phyloP scores from a whole-genome alignment of 1,140 invertebrate genomes.

The Drosophila elegans region DNA sequence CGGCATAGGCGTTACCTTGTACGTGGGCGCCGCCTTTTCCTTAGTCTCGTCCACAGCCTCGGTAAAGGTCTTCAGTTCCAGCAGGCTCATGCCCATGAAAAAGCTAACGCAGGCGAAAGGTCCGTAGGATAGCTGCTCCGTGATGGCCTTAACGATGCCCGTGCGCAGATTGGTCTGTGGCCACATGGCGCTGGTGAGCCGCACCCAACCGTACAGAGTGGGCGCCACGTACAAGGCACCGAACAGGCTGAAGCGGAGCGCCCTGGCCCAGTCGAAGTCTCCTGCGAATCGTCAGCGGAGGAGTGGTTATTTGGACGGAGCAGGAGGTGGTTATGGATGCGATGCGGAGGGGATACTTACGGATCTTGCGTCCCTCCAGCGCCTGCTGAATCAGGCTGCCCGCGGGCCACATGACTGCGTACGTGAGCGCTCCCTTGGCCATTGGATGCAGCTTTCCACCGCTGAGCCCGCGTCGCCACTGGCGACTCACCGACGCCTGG shows the following conservation, averaged over 20 bases:
- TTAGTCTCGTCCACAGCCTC: constrained; percentile 90
- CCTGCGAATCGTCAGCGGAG: constrained; percentile 42
- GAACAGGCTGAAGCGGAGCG: constrained; percentile 88
- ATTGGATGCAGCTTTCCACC: constrained; percentile 78
- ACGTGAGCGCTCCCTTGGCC: constrained; percentile 89
- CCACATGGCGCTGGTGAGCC: constrained; percentile 87
- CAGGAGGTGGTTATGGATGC: background rate
- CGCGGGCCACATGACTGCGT: constrained; percentile 89
- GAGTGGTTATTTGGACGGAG: background rate
- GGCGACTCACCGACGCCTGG: constrained; percentile 32
- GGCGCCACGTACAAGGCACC: constrained; percentile 90
- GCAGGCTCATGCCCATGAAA: constrained; percentile 92
- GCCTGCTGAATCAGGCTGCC: constrained; percentile 88
- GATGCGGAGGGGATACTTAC: constrained; percentile 61
- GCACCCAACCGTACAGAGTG: constrained; percentile 89
- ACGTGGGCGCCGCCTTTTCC: constrained; percentile 92
- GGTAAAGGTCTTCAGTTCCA: constrained; percentile 90
- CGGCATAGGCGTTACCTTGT: constrained; percentile 87
- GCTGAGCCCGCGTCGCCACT: constrained; percentile 16
- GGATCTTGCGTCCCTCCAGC: constrained; percentile 83
- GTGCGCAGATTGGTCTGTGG: constrained; percentile 88
- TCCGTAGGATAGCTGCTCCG: constrained; percentile 93
- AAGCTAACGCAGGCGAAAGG: constrained; percentile 92
- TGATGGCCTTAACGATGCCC: constrained; percentile 90
- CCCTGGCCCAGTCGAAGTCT: constrained; percentile 87